These are phyloP conservation scores for Euleptes europaea DNA, from an alignment of 2,113 vertebrate species.

Conservation along the genomic window DNA sequence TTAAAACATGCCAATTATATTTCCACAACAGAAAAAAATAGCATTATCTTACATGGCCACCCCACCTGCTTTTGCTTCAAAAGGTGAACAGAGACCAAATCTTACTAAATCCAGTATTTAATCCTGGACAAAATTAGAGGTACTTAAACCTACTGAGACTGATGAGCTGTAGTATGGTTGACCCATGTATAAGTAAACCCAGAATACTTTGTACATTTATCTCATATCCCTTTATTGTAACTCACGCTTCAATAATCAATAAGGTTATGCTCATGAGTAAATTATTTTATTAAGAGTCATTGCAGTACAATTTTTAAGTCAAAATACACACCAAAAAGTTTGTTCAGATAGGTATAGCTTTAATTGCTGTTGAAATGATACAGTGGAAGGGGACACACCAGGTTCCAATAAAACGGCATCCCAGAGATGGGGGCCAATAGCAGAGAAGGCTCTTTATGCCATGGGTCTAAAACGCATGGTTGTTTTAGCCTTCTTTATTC, in stretches of 20 bases:
- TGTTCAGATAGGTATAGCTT: too few relatives aligned
- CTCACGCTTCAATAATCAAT: background rate
- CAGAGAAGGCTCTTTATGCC: too few relatives aligned
- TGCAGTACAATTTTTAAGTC: too few relatives aligned
- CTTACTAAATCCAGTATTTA: background rate
- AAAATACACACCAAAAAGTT: too few relatives aligned
- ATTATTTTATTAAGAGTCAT: too few relatives aligned
- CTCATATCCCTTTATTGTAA: background rate
- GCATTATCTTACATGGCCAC: background rate
- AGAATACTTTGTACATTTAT: background rate
- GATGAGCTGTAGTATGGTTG: background rate
- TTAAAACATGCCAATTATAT: background rate
- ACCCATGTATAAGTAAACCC: background rate
- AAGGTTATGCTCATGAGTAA: background rate
- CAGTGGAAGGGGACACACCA: too few relatives aligned
- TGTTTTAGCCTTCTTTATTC: too few relatives aligned
- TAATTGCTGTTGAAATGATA: too few relatives aligned
- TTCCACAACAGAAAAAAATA: background rate
- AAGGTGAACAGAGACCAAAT: background rate
- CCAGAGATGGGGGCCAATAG: too few relatives aligned
- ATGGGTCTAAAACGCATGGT: too few relatives aligned
- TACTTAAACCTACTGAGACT: background rate
- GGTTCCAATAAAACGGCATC: too few relatives aligned
- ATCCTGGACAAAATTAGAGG: background rate
- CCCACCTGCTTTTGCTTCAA: background rate